These are phyloP conservation scores for Eptesicus fuscus DNA, from an alignment of 2,113 vertebrate species.

Conservation along the genomic window DNA sequence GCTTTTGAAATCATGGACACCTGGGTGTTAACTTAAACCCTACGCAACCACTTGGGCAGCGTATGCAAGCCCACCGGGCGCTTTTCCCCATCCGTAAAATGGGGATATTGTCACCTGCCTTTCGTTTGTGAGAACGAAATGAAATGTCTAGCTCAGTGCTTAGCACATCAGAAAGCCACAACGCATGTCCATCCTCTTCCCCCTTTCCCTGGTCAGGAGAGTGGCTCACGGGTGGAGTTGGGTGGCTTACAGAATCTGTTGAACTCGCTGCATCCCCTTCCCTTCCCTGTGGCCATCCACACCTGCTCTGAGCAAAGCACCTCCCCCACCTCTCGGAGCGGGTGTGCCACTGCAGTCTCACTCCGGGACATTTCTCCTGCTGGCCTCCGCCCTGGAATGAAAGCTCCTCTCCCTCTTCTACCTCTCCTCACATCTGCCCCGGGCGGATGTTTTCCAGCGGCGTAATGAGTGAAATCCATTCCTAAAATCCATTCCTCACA, in stretches of 20 bases:
- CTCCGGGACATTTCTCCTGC: background rate
- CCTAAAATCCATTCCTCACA: background rate
- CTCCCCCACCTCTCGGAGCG: accelerated
- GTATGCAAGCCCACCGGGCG: background rate
- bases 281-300: accelerated
- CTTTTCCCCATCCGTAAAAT: background rate
- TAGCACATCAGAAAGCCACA: background rate
- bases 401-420: background rate
- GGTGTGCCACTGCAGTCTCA: background rate
- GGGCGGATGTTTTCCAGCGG: background rate
- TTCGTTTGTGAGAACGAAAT: background rate
- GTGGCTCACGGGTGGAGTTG: background rate
- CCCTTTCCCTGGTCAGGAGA: background rate
- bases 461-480: background rate
- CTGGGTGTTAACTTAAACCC: background rate
- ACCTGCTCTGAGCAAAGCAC: background rate
- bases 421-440: background rate
- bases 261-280: too few species aligned
- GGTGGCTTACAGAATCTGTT: accelerated
- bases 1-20: accelerated
- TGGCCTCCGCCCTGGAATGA: background rate
- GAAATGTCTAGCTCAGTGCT: background rate
- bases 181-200: accelerated
- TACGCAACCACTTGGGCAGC: background rate
- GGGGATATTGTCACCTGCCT: background rate